phyloP scores from a whole-genome alignment of 2,113 vertebrate species.

The Cheirogaleus medius region DNA sequence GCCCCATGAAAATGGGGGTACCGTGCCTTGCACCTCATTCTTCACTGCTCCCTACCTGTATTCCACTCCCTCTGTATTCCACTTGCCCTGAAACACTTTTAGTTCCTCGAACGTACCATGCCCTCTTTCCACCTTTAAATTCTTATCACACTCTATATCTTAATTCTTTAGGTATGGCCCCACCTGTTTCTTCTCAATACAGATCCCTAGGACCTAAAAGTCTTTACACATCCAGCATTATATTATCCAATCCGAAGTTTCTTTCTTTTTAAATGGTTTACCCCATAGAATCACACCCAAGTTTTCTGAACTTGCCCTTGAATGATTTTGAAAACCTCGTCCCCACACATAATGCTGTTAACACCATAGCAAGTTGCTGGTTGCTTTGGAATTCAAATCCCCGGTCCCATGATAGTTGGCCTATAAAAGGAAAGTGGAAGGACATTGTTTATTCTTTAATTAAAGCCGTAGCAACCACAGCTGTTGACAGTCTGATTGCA shows the following conservation, averaged over 20 bases:
- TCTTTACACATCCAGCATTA: neutral
- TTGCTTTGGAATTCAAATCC: slow-evolving; percentile 48
- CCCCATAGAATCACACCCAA: neutral
- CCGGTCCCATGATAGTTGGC: neutral
- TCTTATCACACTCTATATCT: neutral
- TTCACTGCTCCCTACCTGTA: neutral
- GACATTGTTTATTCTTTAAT: slow-evolving; percentile 28
- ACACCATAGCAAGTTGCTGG: neutral
- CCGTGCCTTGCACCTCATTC: accelerated
- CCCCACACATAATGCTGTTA: neutral
- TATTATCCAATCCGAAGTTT: neutral
- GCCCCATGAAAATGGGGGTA: neutral
- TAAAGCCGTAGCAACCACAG: neutral
- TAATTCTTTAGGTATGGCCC: slow-evolving; percentile 13
- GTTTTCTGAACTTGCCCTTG: slow-evolving; percentile 31
- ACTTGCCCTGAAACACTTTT: neutral
- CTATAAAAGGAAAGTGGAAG: slow-evolving; percentile 29
- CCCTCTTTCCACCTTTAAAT: neutral
- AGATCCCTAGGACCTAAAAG: neutral
- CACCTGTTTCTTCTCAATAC: neutral
- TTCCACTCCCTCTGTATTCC: neutral
- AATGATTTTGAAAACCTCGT: neutral
- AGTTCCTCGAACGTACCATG: neutral
- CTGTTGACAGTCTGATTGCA: neutral
- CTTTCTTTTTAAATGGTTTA: neutral